These are phyloP conservation scores for Gonioctena quinquepunctata DNA, from an alignment of 1,140 invertebrate genomes.

Conservation along the genomic window DNA sequence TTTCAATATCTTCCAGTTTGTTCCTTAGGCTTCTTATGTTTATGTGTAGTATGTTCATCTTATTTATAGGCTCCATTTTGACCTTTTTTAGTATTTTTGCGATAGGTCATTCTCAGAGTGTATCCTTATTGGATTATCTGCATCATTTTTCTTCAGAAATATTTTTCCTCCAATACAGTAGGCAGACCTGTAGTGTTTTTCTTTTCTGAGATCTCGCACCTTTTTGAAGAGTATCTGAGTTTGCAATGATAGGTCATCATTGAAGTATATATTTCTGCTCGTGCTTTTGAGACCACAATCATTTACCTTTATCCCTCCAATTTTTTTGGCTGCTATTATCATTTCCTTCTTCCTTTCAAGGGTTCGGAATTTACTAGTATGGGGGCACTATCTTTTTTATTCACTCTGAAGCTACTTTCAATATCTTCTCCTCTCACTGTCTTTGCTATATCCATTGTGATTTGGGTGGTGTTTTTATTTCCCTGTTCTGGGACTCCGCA, in stretches of 20 bases:
- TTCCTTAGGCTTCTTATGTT: too few species aligned
- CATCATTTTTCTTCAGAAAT: too few species aligned
- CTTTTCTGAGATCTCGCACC: too few species aligned
- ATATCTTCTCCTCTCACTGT: neutral
- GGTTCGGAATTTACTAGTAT: neutral
- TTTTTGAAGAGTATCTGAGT: too few species aligned
- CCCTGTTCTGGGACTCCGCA: neutral
- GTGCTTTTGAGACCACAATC: neutral
- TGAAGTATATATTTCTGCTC: neutral
- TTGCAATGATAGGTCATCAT: neutral
- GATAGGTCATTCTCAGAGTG: too few species aligned
- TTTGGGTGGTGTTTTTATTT: neutral
- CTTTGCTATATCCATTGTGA: too few species aligned
- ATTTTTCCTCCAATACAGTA: too few species aligned
- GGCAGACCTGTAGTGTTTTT: too few species aligned
- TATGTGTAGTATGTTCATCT: neutral
- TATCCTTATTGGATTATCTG: too few species aligned
- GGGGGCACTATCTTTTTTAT: neutral
- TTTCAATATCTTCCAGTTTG: too few species aligned
- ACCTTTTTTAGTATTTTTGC: too few species aligned
- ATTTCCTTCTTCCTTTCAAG: neutral
- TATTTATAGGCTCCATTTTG: too few species aligned
- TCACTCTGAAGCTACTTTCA: neutral
- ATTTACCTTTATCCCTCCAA: neutral
- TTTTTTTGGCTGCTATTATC: neutral